A percentile compares a stretch with the other conserved stretches of the same genome.
Conservation (phyloP, 1,140 invertebrate species). For the Saccostrea cuccullata region DNA sequence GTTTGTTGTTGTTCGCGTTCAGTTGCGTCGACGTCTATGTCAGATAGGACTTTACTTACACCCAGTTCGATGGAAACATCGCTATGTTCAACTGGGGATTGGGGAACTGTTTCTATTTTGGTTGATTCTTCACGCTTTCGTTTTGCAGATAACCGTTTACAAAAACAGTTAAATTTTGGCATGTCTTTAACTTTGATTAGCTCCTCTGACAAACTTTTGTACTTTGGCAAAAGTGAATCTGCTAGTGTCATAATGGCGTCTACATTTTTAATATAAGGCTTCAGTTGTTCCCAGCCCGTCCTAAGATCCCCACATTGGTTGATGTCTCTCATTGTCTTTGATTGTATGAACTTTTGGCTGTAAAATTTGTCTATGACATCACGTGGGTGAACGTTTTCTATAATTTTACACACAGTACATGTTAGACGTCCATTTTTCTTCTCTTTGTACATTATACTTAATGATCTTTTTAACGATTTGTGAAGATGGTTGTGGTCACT, state of each 20-base stretch:
- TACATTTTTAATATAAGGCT: background rate
- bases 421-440: background rate
- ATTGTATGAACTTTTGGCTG: background rate
- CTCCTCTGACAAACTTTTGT: background rate
- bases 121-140: background rate
- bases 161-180: background rate
- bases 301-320: background rate
- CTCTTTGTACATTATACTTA: slow-evolving; percentile 6
- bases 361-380: slow-evolving; percentile 9
- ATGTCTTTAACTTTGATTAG: background rate
- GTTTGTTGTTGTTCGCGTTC: too few relatives aligned
- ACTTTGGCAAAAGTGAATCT: slow-evolving; percentile 6
- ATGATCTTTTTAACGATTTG: background rate
- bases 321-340: background rate
- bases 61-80: background rate
- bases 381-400: background rate
- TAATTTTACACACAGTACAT: slow-evolving; percentile 7
- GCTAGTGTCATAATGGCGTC: background rate
- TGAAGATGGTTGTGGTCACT: background rate
- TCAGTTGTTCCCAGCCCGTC: background rate
- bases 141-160: background rate
- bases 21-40: too few relatives aligned
- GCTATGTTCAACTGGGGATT: background rate
- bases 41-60: too few relatives aligned
- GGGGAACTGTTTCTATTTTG: background rate